A percentile compares a stretch with the other conserved stretches of the same genome.
phyloP scores from a whole-genome alignment of 2,113 vertebrate genomes.

The Pelodiscus sinensis region DNA sequence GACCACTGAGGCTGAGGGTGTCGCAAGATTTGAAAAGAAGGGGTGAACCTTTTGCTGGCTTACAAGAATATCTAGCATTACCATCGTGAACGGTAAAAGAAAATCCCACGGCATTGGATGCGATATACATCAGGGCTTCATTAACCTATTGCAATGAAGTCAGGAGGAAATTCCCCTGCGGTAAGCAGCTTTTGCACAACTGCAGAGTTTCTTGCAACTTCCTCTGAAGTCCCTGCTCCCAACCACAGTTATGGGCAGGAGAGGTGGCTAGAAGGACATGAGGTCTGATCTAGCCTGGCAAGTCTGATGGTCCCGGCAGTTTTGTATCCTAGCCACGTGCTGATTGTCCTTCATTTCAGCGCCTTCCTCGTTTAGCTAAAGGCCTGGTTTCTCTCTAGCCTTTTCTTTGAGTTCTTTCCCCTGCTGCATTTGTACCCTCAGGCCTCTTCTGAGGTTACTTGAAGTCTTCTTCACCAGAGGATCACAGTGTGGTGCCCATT shows the following conservation, averaged over 20 bases:
- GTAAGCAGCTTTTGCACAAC: too few relatives aligned
- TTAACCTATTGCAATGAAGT: neutral
- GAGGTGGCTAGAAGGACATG: neutral
- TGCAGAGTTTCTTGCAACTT: neutral
- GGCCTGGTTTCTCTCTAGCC: neutral
- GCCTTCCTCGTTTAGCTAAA: neutral
- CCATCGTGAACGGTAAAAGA: neutral
- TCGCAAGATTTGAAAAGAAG: neutral
- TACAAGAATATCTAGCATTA: neutral
- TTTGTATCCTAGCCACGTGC: neutral
- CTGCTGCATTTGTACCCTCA: too few relatives aligned
- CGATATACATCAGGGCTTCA: neutral
- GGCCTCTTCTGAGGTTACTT: neutral
- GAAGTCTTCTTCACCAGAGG: neutral
- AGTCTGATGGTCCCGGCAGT: neutral
- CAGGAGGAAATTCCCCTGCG: neutral
- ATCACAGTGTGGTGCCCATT: neutral
- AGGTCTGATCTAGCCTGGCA: neutral
- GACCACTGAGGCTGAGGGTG: neutral
- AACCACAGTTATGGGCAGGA: neutral
- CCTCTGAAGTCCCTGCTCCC: neutral
- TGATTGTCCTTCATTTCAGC: neutral
- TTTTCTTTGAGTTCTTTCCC: neutral
- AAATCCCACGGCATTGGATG: neutral
- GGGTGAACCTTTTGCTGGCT: neutral